Conservation (phyloP, 1,140 invertebrate genomes). For the Caerostris darwini region DNA sequence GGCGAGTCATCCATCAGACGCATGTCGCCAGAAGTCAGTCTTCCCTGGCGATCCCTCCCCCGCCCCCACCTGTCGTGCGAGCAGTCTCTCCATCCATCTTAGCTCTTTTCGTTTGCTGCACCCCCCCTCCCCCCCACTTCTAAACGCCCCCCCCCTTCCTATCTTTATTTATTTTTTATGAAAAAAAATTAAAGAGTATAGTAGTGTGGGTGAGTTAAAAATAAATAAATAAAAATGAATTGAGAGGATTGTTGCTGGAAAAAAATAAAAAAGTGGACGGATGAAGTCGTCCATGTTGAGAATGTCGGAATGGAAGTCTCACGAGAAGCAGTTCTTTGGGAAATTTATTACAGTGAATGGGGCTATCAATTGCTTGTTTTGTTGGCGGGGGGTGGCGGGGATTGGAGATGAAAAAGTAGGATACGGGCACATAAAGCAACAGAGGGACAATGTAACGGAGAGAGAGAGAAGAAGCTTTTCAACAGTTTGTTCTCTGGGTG, state of each 20-base stretch:
- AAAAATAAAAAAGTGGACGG: neutral
- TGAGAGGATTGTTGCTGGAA: neutral
- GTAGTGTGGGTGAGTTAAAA: neutral
- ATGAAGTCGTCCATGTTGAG: constrained; percentile 64
- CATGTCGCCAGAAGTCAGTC: constrained; percentile 70
- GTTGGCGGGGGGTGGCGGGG: neutral
- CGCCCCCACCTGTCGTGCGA: neutral
- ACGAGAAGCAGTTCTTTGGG: neutral
- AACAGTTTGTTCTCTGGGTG: neutral
- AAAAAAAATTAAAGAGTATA: constrained; percentile 23
- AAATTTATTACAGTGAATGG: constrained; percentile 25
- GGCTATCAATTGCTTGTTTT: constrained; percentile 49
- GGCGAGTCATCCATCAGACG: constrained; percentile 60
- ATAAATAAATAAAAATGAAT: constrained; percentile 47
- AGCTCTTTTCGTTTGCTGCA: constrained; percentile 45
- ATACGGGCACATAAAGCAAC: neutral
- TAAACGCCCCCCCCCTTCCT: neutral
- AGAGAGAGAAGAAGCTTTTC: neutral
- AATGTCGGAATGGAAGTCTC: constrained; percentile 24
- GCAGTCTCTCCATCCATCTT: constrained; percentile 55
- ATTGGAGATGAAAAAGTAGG: neutral
- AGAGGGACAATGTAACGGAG: neutral
- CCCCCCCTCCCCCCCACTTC: neutral
- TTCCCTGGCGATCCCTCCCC: neutral
- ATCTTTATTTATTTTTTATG: constrained; percentile 13